Evolutionary conservation across 2,113 vertebrate genomes (phyloP).

Genomic region (Rhabdomys dilectus): DNA sequence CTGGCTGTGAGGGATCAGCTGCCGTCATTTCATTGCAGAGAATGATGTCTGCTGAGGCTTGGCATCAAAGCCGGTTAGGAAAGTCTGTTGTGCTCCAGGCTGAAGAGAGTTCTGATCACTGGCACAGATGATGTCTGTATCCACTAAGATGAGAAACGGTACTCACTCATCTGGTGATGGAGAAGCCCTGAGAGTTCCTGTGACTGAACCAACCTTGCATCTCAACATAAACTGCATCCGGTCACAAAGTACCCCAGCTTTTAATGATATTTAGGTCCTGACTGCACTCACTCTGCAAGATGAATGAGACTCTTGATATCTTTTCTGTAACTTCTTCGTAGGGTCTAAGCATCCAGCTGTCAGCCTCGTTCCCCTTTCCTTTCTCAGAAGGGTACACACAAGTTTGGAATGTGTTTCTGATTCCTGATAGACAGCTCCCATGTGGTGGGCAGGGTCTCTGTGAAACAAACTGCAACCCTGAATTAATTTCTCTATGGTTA

Average conservation of each 20-base stretch:
- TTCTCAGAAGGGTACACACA: background rate
- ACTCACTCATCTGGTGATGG: background rate
- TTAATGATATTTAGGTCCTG: background rate
- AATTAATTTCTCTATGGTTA: background rate
- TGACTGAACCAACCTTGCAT: background rate
- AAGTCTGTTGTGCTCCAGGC: background rate
- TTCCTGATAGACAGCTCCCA: background rate
- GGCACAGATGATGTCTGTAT: background rate
- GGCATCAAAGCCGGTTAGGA: background rate
- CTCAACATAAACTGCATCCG: too few species aligned
- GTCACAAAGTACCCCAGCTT: too few species aligned
- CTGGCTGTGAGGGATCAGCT: background rate
- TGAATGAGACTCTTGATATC: accelerated
- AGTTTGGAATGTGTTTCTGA: accelerated
- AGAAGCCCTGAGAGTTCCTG: background rate
- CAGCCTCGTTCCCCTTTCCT: background rate
- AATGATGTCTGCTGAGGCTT: background rate
- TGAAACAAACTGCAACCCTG: background rate
- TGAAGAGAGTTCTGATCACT: background rate
- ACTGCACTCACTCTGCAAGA: background rate
- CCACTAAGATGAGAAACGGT: accelerated
- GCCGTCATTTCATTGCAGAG: accelerated
- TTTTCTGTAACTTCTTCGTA: background rate
- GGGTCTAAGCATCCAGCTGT: accelerated
- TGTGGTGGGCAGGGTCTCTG: background rate